Base-by-base conservation (phyloP, 1,140 invertebrate genomes). In the Andricus grossulariae region DNA sequence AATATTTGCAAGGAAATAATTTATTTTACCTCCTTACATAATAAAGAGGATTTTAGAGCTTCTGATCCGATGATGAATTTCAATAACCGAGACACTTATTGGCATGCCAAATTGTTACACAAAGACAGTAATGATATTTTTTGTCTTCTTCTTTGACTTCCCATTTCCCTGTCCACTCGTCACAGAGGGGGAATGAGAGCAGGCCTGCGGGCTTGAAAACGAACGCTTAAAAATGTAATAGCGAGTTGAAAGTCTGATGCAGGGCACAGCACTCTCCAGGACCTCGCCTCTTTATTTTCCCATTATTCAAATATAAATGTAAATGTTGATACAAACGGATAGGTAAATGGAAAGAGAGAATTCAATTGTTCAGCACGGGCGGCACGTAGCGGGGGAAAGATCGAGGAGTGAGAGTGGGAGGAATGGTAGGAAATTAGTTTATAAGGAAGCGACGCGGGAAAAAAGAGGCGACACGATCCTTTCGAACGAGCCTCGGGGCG, bases 291-390 rank as follows among this genome's bases (percentile, higher is more conserved):
- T 91, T 91, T 90, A 91, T 90, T 90, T 90, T 89, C 83, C 90
- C 89, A 92, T 92, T 92, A 92, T 92, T 92, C 90, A 92, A 91
- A 92, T 92, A 92, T 91, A 91, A 91, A 92, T 91, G 91, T 92
- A 92, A 92, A 92, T 91, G 91, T 92, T 92, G 90, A 90, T 92
- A 92, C 90, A 91, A 91, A 91, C 89, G 90, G 88, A 91, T 91
- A 91, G 90, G 90, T 90, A 91, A 91, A 91, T 90, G 88, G 90
- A 91, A 90, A 91, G 90, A 91, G 90, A 91, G 90, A 91, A 92
- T 92, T 92, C 89, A 91, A 92, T 92, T 92, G 91, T 92, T 90
- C 81, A 79, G 77, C 85, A 83, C 83, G 81, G 80, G 81, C 79
- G 80, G 79, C 76, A 79, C 84, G 84, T 82, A 76, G 84, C 79